phyloP scores from a whole-genome alignment of 2,888 invertebrate species.

The Mesochorus sp. region DNA sequence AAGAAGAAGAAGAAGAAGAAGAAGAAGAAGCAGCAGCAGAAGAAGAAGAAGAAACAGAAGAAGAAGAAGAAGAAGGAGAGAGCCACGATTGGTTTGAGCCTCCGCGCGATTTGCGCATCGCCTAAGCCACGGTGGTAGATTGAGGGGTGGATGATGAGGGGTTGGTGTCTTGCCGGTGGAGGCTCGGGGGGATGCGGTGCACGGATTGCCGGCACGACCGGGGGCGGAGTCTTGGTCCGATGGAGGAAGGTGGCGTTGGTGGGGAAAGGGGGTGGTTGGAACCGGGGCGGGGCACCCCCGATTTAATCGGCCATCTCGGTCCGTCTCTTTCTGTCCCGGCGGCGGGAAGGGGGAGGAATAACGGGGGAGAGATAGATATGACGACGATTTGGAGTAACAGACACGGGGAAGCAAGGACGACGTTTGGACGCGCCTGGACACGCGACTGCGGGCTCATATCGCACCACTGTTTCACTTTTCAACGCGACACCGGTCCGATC shows the following conservation, averaged over 20 bases:
- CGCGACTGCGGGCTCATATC: conserved; percentile 54
- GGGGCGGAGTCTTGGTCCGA: conserved; percentile 62
- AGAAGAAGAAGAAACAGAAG: too few relatives aligned
- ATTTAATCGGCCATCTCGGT: conserved; percentile 66
- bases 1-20: conserved; percentile 22
- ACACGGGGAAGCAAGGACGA: conserved; percentile 24
- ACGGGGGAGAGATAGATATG: too few relatives aligned
- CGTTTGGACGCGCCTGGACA: conserved; percentile 49
- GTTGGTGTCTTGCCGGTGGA: conserved; percentile 32
- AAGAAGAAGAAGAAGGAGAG: too few relatives aligned
- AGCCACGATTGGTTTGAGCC: conserved; percentile 51
- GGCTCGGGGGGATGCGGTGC: conserved; percentile 45
- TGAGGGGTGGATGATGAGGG: conserved; percentile 42
- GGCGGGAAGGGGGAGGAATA: conserved; percentile 47
- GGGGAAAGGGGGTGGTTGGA: conserved; percentile 53
- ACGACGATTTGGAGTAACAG: conserved; percentile 55
- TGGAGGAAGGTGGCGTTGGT: too few relatives aligned
- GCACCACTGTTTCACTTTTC: conserved; percentile 72
- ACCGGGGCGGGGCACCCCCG: conserved; percentile 70
- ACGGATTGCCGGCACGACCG: conserved; percentile 55
- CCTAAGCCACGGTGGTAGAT: background rate
- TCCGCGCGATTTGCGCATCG: conserved; percentile 25
- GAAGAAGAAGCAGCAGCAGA: too few relatives aligned
- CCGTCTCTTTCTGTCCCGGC: conserved; percentile 6
- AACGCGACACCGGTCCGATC: conserved; percentile 70